Conservation (phyloP, 2,888 invertebrate species). For the Erebia aethiops region DNA sequence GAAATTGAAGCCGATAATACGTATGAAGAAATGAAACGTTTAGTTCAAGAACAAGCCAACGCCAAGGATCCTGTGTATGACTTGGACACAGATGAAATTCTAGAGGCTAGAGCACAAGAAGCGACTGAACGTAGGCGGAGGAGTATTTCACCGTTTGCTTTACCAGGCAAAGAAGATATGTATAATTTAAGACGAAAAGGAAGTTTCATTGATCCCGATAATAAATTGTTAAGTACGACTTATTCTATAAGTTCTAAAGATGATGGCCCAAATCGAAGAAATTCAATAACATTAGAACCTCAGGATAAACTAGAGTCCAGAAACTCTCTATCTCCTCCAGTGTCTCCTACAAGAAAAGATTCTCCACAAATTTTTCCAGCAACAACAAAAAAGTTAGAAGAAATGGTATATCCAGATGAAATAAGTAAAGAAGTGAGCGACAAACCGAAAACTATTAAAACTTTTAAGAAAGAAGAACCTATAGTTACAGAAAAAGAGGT, state of each 20-base stretch:
- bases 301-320: constrained; percentile 49
- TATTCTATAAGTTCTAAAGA: constrained; percentile 73
- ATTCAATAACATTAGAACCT: constrained; percentile 64
- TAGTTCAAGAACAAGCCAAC: constrained; percentile 68
- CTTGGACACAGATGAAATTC: constrained; percentile 70
- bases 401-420: constrained; percentile 66
- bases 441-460: constrained; percentile 51
- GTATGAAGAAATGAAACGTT: constrained; percentile 76
- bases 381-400: constrained; percentile 68
- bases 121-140: constrained; percentile 74
- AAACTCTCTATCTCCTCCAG: constrained; percentile 60
- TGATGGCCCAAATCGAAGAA: constrained; percentile 60
- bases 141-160: constrained; percentile 79
- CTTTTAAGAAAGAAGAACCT: constrained; percentile 62
- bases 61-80: constrained; percentile 77
- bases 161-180: constrained; percentile 69
- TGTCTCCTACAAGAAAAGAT: constrained; percentile 65
- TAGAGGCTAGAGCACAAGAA: constrained; percentile 72
- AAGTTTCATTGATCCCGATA: constrained; percentile 77
- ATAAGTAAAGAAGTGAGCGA: constrained; percentile 48
- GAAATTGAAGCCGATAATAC: constrained; percentile 78
- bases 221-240: constrained; percentile 73
- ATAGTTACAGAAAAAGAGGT: constrained; percentile 54
- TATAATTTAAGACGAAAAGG: constrained; percentile 68
- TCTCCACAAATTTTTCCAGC: constrained; percentile 60